Evolutionary conservation across 2,888 invertebrate species (phyloP).

Genomic region (Petrolisthes cinctipes): DNA sequence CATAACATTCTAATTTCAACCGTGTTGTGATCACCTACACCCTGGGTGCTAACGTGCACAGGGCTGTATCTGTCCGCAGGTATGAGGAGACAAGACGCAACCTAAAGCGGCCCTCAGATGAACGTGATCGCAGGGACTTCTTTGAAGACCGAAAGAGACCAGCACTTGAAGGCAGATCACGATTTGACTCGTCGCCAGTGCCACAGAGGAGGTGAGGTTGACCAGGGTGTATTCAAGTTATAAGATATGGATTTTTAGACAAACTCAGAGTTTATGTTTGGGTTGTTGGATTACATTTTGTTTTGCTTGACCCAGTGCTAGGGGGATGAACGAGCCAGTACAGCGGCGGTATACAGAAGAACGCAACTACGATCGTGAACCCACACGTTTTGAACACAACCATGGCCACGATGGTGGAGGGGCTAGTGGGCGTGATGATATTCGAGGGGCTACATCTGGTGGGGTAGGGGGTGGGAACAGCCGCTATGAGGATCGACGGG

Average conservation of each 20-base stretch:
- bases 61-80: slow-evolving; percentile 26
- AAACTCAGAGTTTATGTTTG: no score
- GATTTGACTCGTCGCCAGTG: slow-evolving; percentile 36
- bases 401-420: slow-evolving; percentile 38
- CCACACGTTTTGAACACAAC: slow-evolving; percentile 45
- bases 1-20: no score
- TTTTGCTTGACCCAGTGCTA: neutral
- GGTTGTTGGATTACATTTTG: no score
- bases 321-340: neutral
- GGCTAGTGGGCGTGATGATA: slow-evolving; percentile 26
- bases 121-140: slow-evolving; percentile 49
- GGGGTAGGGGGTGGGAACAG: slow-evolving; percentile 4
- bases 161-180: slow-evolving; percentile 44
- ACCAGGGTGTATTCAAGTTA: neutral
- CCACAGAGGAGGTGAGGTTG: slow-evolving; percentile 45
- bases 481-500: slow-evolving; percentile 46
- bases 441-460: slow-evolving; percentile 30
- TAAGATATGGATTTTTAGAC: no score
- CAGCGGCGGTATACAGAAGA: slow-evolving; percentile 23
- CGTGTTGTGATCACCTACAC: no score
- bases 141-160: slow-evolving; percentile 58
- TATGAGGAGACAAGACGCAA: slow-evolving; percentile 51
- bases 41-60: slow-evolving; percentile 4
- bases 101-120: slow-evolving; percentile 59
- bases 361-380: slow-evolving; percentile 43